Conservation (phyloP, 2,797 vertebrate species). For the Crypturellus tataupa region DNA sequence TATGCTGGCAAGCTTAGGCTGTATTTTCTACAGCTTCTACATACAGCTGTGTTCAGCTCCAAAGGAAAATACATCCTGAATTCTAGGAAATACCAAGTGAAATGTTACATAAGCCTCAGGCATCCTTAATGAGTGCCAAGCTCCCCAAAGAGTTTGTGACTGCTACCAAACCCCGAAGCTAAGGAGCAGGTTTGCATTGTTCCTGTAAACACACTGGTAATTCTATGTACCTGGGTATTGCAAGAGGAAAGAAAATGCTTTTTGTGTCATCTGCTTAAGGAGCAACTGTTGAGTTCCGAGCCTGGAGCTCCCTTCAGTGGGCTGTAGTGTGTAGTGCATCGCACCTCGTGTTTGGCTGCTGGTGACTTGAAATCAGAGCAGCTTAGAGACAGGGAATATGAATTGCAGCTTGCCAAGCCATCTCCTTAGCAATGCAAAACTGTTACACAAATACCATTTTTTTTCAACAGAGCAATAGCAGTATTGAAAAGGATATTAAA, state of each 20-base stretch:
- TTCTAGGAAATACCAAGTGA: neutral
- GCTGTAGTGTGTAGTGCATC: neutral
- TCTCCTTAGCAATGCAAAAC: accelerated
- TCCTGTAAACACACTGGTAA: constrained; percentile 3
- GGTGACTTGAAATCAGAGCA: neutral
- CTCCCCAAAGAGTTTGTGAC: neutral
- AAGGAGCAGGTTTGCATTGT: neutral
- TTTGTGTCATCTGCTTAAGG: accelerated
- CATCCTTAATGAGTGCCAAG: neutral
- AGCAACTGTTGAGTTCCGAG: neutral
- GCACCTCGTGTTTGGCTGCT: accelerated
- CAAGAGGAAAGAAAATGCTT: neutral
- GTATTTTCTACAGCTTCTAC: neutral
- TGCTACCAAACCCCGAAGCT: neutral
- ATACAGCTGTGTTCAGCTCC: neutral
- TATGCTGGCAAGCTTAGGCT: neutral
- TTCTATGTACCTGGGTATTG: neutral
- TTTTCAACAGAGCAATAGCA: neutral
- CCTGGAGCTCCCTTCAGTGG: constrained; percentile 78
- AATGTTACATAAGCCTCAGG: neutral
- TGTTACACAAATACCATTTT: accelerated
- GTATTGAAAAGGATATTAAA: accelerated
- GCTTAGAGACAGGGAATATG: accelerated
- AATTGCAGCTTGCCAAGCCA: accelerated
- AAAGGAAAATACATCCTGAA: neutral